These are phyloP conservation scores for Aleiodes leptofemur DNA, from an alignment of 2,888 invertebrate species.

Conservation along the genomic window DNA sequence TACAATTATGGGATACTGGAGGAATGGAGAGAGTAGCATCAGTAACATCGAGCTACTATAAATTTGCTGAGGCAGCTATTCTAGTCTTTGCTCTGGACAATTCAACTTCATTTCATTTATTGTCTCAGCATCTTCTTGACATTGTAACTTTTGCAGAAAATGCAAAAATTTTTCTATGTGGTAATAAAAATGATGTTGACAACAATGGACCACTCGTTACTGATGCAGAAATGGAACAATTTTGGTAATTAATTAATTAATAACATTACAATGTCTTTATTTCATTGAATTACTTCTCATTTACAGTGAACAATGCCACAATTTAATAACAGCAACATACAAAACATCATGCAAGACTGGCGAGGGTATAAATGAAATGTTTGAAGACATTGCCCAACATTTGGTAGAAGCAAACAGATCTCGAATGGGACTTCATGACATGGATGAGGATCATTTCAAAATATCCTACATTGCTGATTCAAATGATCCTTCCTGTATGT, in stretches of 20 bases:
- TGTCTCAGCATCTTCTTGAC: constrained; percentile 94
- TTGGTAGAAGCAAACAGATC: constrained; percentile 88
- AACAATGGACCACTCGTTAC: constrained; percentile 86
- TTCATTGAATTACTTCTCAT: not conserved
- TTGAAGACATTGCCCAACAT: constrained; percentile 89
- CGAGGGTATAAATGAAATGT: constrained; percentile 93
- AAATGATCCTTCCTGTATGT: constrained; percentile 76
- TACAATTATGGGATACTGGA: constrained; percentile 97
- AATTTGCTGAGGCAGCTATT: constrained; percentile 95
- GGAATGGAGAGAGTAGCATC: constrained; percentile 98
- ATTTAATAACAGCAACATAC: constrained; percentile 90
- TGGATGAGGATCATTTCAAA: constrained; percentile 87
- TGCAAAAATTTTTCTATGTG: constrained; percentile 96
- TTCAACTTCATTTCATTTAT: constrained; percentile 92
- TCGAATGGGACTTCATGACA: constrained; percentile 87
- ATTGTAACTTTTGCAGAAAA: constrained; percentile 96
- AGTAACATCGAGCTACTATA: constrained; percentile 96
- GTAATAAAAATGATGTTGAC: constrained; percentile 92
- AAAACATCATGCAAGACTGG: constrained; percentile 94
- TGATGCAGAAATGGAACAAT: constrained; percentile 91
- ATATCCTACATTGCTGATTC: constrained; percentile 81
- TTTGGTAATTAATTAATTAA: constrained; percentile 79
- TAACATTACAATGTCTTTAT: not conserved
- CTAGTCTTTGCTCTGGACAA: constrained; percentile 94
- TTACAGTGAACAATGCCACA: constrained; percentile 93